phyloP scores from a whole-genome alignment of 2,797 vertebrate genomes.

The Trachurus trachurus region DNA sequence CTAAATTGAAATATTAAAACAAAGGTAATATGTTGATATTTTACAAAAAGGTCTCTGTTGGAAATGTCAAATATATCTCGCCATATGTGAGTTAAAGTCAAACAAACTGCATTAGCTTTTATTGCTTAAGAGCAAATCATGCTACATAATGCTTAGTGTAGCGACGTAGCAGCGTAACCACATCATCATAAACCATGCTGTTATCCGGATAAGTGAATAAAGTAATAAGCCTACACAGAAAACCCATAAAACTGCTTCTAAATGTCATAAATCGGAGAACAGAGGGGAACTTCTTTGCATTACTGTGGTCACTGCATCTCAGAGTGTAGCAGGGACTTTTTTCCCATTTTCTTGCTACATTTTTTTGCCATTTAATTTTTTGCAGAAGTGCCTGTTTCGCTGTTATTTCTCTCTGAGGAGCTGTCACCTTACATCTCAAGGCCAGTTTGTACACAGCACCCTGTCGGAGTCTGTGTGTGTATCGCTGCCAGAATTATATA shows the following conservation, averaged over 20 bases:
- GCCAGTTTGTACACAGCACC: constrained; percentile 90
- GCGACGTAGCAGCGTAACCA: constrained; percentile 34
- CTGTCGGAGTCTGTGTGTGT: constrained; percentile 82
- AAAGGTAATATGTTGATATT: constrained; percentile 1
- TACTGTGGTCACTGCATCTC: constrained; percentile 45
- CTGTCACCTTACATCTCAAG: constrained; percentile 91
- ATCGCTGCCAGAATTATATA: constrained; percentile 91
- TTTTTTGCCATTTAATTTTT: constrained; percentile 65
- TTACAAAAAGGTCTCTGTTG: not conserved
- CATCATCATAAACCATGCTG: constrained; percentile 56
- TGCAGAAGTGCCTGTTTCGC: constrained; percentile 81
- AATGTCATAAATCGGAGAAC: constrained; percentile 58
- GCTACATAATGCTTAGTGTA: constrained; percentile 20
- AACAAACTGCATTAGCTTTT: constrained; percentile 34
- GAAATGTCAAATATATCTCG: constrained; percentile 3
- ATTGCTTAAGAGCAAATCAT: constrained; percentile 28
- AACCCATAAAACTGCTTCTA: constrained; percentile 58
- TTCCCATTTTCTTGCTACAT: constrained; percentile 41
- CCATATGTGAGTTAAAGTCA: constrained; percentile 15
- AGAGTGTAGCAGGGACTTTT: constrained; percentile 60
- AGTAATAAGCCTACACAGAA: constrained; percentile 48
- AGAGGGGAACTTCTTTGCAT: constrained; percentile 24
- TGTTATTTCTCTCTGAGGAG: constrained; percentile 88
- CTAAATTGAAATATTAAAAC: not conserved
- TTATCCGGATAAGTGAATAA: constrained; percentile 62